Percentiles rank a stretch among this genome's conserved stretches.
phyloP scores from a whole-genome alignment of 2,888 invertebrate genomes.

The Tiliacea aurago region DNA sequence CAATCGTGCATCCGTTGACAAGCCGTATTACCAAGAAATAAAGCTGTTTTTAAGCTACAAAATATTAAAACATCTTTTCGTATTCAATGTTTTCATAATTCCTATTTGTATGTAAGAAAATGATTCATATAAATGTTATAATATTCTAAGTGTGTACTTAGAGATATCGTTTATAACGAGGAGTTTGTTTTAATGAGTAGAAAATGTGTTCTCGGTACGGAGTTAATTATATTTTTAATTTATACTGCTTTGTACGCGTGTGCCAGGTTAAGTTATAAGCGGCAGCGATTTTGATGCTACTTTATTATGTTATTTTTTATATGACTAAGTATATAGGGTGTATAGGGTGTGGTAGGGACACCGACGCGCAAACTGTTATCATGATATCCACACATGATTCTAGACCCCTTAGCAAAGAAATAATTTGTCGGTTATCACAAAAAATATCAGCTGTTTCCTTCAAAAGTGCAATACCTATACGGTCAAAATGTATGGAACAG shows the following conservation, averaged over 20 bases:
- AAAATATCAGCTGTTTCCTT: no score
- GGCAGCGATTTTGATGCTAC: slow-evolving; percentile 27
- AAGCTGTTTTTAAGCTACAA: no score
- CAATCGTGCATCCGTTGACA: no score
- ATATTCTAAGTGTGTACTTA: slow-evolving; percentile 17
- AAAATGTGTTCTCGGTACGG: slow-evolving; percentile 56
- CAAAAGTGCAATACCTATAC: no score
- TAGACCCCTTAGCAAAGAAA: no score
- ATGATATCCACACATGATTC: no score
- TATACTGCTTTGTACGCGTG: slow-evolving; percentile 52
- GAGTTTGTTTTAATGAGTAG: slow-evolving; percentile 54
- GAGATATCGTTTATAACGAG: slow-evolving; percentile 36
- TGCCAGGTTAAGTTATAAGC: neutral
- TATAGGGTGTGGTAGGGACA: no score
- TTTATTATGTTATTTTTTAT: neutral
- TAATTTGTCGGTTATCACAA: no score
- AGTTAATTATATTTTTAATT: slow-evolving; percentile 66
- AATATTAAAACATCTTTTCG: neutral
- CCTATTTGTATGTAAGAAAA: slow-evolving; percentile 6
- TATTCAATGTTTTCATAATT: neutral
- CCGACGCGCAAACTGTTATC: no score
- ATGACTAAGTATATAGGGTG: no score
- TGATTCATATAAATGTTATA: slow-evolving; percentile 18
- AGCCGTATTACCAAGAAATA: no score
- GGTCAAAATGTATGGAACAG: no score